Evolutionary conservation across 2,797 vertebrate genomes (phyloP), one percentile per base, ranked within the genome.

Genomic region (Diceros bicornis): DNA sequence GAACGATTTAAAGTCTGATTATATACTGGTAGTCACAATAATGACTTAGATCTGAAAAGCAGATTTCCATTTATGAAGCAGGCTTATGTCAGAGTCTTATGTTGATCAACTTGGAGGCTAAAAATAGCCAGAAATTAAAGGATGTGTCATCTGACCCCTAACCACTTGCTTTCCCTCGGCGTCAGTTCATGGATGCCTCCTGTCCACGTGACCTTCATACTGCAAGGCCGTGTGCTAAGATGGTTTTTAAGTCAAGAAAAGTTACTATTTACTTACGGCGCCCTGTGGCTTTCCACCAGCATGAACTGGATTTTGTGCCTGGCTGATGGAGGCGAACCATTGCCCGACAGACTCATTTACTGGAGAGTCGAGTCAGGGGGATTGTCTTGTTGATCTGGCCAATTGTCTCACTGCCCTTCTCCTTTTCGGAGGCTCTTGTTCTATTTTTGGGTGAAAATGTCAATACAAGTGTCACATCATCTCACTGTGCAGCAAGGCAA

Each of bases 361-460:
- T 77, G 7, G 52, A 72, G 57, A 85, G 20, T 66, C 34, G 0
- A 82, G 79, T 85, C 91, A 74, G 71, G 82, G 29, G 55, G 85
- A 57, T 34, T 81, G 13, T 77, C 71, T n/a, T 94, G 37, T 77
- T 96, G 44, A 89, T 97, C 96, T 92, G 18, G 66, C 50, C 72
- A 64, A 59, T 91, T 92, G 44, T 95, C 89, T 93, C 82, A 90
- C 95, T 29, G n/a, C 27, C 27, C 11, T 77, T 94, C 97, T 66
- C 50, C 71, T 84, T 96, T 87, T 41, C 79, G 87, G 62, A 92
- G 47, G 69, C 5, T 92, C 68, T 89, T 94, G 11, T 94, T 86
- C 81, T 78, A 16, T 21, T 77, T 81, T 66, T 11, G 50, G 47
- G 78, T 21, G 21, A 95, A 79, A 95, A 87, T 79, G 61, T 25